These are phyloP conservation scores for Polyommatus icarus DNA, from an alignment of 2,888 invertebrate species.

Conservation along the genomic window DNA sequence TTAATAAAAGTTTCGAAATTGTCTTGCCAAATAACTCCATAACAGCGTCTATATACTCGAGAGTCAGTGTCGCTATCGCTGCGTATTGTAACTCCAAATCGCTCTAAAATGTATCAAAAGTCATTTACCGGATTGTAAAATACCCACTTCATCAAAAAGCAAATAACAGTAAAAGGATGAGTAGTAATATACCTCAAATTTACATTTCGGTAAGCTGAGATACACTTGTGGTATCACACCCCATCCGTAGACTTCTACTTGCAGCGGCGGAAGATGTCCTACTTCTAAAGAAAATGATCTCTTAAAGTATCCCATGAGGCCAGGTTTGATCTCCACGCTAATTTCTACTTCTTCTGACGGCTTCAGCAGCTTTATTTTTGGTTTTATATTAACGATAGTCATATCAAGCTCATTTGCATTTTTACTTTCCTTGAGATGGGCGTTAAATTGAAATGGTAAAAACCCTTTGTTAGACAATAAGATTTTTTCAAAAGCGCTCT, in stretches of 20 bases:
- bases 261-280: conserved; percentile 75
- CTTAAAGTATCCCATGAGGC: conserved; percentile 77
- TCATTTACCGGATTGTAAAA: background rate
- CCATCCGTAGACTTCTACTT: conserved; percentile 78
- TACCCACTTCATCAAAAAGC: background rate
- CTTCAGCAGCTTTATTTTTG: conserved; percentile 62
- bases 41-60: conserved; percentile 63
- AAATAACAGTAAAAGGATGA: too few species aligned
- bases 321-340: conserved; percentile 74
- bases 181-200: conserved; percentile 42
- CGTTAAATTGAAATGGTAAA: conserved; percentile 68
- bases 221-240: conserved; percentile 82
- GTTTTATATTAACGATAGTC: conserved; percentile 68
- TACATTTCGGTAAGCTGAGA: conserved; percentile 68
- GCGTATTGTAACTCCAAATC: conserved; percentile 65
- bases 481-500: conserved; percentile 59
- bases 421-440: conserved; percentile 58
- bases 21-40: conserved; percentile 56
- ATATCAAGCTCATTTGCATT: conserved; percentile 62
- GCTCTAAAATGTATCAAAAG: conserved; percentile 48
- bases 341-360: conserved; percentile 64
- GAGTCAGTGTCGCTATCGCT: conserved; percentile 69
- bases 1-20: conserved; percentile 55
- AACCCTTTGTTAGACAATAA: conserved; percentile 73
- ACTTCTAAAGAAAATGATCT: conserved; percentile 74